Evolutionary conservation across 2,888 invertebrate species (phyloP).

Genomic region (Osmoderma eremita): DNA sequence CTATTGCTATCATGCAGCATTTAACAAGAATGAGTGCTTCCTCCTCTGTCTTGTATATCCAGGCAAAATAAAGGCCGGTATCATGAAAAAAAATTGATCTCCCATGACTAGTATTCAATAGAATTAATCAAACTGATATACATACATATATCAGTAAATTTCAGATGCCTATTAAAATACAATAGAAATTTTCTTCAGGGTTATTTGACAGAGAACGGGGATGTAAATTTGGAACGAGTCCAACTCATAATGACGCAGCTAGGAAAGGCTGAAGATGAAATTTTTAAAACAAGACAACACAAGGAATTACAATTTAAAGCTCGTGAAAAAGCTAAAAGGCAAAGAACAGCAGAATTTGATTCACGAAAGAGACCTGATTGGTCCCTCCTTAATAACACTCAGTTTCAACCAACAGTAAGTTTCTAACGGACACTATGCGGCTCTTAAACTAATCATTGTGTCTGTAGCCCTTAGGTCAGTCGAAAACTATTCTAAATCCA

Average conservation of each 20-base stretch:
- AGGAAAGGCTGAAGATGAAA: constrained; percentile 95
- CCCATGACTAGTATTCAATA: too few species aligned
- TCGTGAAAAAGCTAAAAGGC: constrained; percentile 77
- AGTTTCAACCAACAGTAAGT: constrained; percentile 80
- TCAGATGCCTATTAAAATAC: constrained; percentile 39
- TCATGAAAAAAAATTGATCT: too few species aligned
- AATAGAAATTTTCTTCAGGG: constrained; percentile 69
- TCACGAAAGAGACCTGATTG: constrained; percentile 71
- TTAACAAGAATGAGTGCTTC: too few species aligned
- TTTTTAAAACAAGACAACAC: constrained; percentile 91
- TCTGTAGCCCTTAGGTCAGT: constrained; percentile 69
- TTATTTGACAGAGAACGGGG: constrained; percentile 93
- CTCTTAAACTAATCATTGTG: constrained; percentile 38
- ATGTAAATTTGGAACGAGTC: constrained; percentile 91
- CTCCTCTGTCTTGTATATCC: too few species aligned
- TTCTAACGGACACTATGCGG: not conserved
- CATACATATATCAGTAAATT: constrained; percentile 21
- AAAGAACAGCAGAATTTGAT: constrained; percentile 63
- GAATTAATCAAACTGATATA: too few species aligned
- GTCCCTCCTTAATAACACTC: constrained; percentile 75
- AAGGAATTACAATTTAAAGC: constrained; percentile 85
- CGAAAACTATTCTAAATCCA: constrained; percentile 72
- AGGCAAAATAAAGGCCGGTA: too few species aligned
- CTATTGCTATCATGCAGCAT: too few species aligned
- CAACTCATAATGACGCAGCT: constrained; percentile 95